Evolutionary conservation across 2,888 invertebrate species (phyloP).

Genomic region (Ceramica pisi): DNA sequence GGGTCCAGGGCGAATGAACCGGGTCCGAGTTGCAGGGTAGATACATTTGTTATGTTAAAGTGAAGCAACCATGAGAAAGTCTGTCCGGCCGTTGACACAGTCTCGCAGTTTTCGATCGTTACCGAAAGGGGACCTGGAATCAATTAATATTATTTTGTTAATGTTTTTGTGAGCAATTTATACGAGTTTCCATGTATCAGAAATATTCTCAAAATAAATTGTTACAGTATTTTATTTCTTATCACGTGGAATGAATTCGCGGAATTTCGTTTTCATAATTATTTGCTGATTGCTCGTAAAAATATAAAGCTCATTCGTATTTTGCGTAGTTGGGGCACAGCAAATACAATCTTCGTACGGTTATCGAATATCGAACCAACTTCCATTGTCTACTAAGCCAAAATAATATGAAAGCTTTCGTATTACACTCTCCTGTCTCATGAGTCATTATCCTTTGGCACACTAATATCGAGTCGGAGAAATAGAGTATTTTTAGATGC

Average conservation of each 20-base stretch:
- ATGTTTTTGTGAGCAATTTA: conserved; percentile 11
- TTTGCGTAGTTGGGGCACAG: not conserved
- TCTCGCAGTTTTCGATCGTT: conserved; percentile 90
- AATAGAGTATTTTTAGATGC: conserved; percentile 87
- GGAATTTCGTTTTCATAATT: not conserved
- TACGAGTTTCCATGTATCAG: not conserved
- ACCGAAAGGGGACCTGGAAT: conserved; percentile 92
- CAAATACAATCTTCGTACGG: not conserved
- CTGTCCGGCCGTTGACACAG: conserved; percentile 91
- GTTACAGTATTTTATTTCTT: not conserved
- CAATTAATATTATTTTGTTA: conserved; percentile 42
- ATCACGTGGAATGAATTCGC: not conserved
- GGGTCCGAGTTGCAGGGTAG: conserved; percentile 89
- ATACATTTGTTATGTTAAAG: conserved; percentile 91
- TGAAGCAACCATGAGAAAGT: conserved; percentile 93
- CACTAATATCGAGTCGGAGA: conserved; percentile 84
- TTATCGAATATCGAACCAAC: not conserved
- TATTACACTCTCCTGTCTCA: conserved; percentile 72
- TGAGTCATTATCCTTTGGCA: conserved; percentile 88
- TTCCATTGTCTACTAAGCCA: conserved; percentile 22
- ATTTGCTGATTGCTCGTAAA: not conserved
- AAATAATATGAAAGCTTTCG: conserved; percentile 39
- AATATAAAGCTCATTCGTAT: not conserved
- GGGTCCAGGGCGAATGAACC: conserved; percentile 92
- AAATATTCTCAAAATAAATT: not conserved